These are phyloP conservation scores for Ochotona curzoniae DNA, from an alignment of 2,113 vertebrate genomes.

Conservation along the genomic window DNA sequence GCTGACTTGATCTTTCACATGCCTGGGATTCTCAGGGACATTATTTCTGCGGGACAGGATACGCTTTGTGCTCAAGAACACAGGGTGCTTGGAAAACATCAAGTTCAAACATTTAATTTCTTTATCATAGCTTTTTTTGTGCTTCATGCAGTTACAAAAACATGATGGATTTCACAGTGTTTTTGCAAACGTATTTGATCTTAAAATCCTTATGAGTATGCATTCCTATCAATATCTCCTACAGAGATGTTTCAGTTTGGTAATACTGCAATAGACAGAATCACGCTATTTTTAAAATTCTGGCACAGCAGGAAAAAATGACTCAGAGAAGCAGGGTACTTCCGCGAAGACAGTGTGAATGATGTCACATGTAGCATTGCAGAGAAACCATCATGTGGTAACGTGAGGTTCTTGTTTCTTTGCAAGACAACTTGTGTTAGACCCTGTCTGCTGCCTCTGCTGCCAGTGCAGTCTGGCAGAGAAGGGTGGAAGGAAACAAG, in stretches of 20 bases:
- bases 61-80: neutral
- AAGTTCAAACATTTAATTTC: neutral
- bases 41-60: neutral
- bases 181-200: neutral
- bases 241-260: neutral
- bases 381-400: neutral
- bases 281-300: neutral
- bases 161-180: neutral
- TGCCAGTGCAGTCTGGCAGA: neutral
- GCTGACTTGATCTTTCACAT: neutral
- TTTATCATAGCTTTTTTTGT: neutral
- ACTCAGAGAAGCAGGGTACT: neutral
- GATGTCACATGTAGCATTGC: neutral
- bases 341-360: neutral
- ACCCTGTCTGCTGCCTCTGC: neutral
- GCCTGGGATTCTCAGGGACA: neutral
- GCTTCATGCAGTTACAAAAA: slow-evolving; percentile 25
- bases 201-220: neutral
- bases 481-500: neutral
- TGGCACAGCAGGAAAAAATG: neutral
- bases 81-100: neutral
- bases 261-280: neutral
- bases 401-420: rapidly evolving
- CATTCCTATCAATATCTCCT: neutral
- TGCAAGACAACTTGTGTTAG: neutral